A percentile compares a stretch with the other conserved stretches of the same genome.
These are phyloP conservation scores for Halcyon senegalensis DNA, from an alignment of 2,113 vertebrate genomes.

Conservation along the genomic window DNA sequence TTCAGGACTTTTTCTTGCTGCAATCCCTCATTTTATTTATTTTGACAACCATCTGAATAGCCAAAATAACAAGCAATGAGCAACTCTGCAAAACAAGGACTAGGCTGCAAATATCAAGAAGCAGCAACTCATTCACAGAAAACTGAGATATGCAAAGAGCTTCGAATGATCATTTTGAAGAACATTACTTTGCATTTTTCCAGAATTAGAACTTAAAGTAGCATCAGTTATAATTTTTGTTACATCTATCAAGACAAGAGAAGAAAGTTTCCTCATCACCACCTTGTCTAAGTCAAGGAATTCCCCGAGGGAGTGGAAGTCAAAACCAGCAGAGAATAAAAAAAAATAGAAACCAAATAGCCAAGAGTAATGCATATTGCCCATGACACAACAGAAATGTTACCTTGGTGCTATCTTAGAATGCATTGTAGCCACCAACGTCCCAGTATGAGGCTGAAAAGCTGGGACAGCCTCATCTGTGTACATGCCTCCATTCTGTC, in stretches of 20 bases:
- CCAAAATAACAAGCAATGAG: background rate
- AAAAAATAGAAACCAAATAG: background rate
- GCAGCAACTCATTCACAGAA: background rate
- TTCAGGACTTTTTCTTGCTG: background rate
- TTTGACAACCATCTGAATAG: background rate
- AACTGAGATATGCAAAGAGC: background rate
- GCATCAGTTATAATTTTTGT: background rate
- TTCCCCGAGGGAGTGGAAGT: background rate
- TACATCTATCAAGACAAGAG: background rate
- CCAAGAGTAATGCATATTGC: background rate
- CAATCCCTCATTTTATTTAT: background rate
- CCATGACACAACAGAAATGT: background rate
- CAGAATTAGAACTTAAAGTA: background rate
- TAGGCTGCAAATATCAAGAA: background rate
- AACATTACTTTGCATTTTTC: background rate
- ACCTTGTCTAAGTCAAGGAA: background rate
- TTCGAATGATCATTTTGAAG: background rate
- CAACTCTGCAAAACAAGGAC: background rate
- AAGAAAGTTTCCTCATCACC: background rate
- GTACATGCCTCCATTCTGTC: conserved; percentile 90
- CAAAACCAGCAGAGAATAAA: background rate
- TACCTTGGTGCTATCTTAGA: conserved; percentile 80
- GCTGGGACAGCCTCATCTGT: conserved; percentile 89
- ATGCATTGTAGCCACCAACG: conserved; percentile 79
- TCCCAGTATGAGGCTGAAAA: conserved; percentile 90